These are phyloP conservation scores for Harpalus rubripes DNA, from an alignment of 2,888 invertebrate genomes.

Conservation along the genomic window DNA sequence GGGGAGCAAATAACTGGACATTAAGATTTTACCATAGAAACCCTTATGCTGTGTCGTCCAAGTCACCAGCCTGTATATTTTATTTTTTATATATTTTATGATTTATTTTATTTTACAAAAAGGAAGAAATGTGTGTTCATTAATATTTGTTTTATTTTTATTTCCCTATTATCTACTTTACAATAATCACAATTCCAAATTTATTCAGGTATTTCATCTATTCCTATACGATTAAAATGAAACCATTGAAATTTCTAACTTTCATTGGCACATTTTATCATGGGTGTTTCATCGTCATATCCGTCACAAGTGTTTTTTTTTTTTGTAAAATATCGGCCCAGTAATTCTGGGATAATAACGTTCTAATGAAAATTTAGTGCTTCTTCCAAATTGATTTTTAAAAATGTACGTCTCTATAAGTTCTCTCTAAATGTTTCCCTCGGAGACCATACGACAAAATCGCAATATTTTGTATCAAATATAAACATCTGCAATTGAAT, in stretches of 20 bases:
- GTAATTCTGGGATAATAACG: background rate
- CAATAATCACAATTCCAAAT: background rate
- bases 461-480: conserved; percentile 65
- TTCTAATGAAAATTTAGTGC: background rate
- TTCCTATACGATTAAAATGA: background rate
- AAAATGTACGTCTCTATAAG: background rate
- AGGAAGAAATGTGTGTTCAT: background rate
- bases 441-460: conserved; percentile 56
- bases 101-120: background rate
- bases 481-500: conserved; percentile 71
- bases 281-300: conserved; percentile 68
- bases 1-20: too few species aligned
- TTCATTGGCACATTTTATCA: background rate
- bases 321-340: conserved; percentile 67
- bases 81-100: background rate
- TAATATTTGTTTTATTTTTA: background rate
- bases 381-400: background rate
- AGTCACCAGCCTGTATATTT: too few species aligned
- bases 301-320: conserved; percentile 64
- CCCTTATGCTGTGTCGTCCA: too few species aligned
- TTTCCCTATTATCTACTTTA: background rate
- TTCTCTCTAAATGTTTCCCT: conserved; percentile 68
- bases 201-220: conserved; percentile 67
- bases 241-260: background rate
- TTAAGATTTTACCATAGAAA: too few species aligned